Evolutionary conservation across 2,888 invertebrate genomes (phyloP).

Genomic region (Hirudinaria manillensis): DNA sequence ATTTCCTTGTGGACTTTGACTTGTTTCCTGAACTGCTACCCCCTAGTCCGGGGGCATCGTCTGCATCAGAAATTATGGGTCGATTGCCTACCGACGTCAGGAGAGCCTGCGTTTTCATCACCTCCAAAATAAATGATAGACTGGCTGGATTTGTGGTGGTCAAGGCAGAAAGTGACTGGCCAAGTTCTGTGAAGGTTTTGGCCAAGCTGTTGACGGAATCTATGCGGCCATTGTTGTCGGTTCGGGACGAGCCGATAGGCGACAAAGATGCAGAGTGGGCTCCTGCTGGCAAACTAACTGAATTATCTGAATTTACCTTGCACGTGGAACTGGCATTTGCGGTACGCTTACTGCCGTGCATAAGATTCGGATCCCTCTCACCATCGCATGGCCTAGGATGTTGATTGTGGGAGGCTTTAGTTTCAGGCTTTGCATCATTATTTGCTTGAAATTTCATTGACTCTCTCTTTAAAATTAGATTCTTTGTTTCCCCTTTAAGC

Average conservation of each 20-base stretch:
- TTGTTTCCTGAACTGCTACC: no score
- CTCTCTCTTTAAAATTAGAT: neutral
- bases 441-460: neutral
- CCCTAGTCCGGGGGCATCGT: no score
- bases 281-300: neutral
- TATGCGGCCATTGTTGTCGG: neutral
- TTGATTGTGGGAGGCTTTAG: neutral
- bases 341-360: no score
- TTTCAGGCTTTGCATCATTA: neutral
- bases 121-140: neutral
- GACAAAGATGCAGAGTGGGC: neutral
- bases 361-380: neutral
- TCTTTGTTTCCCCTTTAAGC: neutral
- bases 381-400: neutral
- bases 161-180: neutral
- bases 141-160: slow-evolving; percentile 1
- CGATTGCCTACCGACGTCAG: neutral
- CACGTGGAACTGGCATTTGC: neutral
- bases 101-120: slow-evolving; percentile 11
- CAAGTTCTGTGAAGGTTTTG: slow-evolving; percentile 7
- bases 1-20: no score
- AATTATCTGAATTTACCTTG: slow-evolving; percentile 5
- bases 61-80: no score
- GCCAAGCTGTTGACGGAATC: neutral
- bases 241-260: neutral